Percentiles rank a stretch among this genome's conserved stretches.
phyloP scores from a whole-genome alignment of 2,797 vertebrate species.

The Alca torda region DNA sequence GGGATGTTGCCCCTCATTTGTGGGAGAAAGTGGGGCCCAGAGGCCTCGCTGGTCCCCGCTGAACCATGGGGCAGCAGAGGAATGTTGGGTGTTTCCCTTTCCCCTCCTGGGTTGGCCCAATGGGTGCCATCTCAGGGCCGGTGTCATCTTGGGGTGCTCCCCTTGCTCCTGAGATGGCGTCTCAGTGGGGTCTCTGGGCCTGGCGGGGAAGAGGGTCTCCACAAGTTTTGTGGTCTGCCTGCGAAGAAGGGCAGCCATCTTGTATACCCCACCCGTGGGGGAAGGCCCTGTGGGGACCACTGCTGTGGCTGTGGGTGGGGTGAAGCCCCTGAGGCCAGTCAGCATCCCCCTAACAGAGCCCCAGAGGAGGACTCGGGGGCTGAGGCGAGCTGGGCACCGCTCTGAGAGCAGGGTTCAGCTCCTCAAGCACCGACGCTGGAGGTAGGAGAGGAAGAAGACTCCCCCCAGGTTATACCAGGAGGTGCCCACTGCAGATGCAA shows the following conservation, averaged over 20 bases:
- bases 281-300: neutral
- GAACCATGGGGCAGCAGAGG: neutral
- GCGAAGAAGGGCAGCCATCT: neutral
- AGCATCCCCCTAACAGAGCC: neutral
- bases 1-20: neutral
- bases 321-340: neutral
- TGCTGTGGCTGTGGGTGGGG: neutral
- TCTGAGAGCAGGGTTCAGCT: neutral
- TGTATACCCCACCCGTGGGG: neutral
- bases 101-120: neutral
- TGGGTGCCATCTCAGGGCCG: neutral
- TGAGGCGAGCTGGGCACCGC: rapidly evolving
- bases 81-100: neutral
- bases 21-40: neutral
- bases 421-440: neutral
- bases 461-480: neutral
- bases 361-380: rapidly evolving
- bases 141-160: neutral
- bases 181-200: neutral
- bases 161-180: neutral
- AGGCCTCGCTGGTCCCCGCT: neutral
- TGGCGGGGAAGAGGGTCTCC: neutral
- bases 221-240: rapidly evolving
- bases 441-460: neutral
- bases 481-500: neutral